phyloP scores from a whole-genome alignment of 2,113 vertebrate species.

The Gnathonemus longibarbis region DNA sequence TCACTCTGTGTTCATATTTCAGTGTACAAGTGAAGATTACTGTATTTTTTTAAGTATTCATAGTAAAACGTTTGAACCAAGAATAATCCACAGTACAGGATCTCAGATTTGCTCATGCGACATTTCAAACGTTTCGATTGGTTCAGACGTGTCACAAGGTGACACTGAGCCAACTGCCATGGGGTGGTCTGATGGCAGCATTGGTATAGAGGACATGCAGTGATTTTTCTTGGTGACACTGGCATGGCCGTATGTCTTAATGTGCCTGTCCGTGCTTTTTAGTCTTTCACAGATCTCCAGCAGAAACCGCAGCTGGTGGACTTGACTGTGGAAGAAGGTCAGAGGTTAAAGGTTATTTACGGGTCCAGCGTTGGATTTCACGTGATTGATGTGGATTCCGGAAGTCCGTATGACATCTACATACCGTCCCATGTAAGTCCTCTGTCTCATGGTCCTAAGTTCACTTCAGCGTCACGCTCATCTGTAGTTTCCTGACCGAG shows the following conservation, averaged over 20 bases:
- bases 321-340: constrained; percentile 94
- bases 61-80: background rate
- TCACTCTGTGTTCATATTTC: background rate
- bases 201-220: background rate
- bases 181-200: background rate
- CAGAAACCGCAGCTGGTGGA: constrained; percentile 91
- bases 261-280: constrained; percentile 25
- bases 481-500: background rate
- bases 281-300: constrained; percentile 95
- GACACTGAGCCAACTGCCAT: background rate
- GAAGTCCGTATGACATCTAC: constrained; percentile 95
- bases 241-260: background rate
- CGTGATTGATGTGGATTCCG: constrained; percentile 96
- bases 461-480: background rate
- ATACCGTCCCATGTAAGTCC: constrained; percentile 91
- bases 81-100: background rate
- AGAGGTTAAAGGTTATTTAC: constrained; percentile 96
- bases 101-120: background rate
- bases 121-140: background rate
- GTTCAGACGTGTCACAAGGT: background rate
- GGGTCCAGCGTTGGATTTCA: constrained; percentile 95
- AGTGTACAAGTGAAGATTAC: background rate
- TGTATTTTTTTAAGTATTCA: background rate
- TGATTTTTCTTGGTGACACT: background rate
- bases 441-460: background rate